Base-by-base conservation (phyloP, 1,140 invertebrate genomes). In the Trialeurodes vaporariorum region DNA sequence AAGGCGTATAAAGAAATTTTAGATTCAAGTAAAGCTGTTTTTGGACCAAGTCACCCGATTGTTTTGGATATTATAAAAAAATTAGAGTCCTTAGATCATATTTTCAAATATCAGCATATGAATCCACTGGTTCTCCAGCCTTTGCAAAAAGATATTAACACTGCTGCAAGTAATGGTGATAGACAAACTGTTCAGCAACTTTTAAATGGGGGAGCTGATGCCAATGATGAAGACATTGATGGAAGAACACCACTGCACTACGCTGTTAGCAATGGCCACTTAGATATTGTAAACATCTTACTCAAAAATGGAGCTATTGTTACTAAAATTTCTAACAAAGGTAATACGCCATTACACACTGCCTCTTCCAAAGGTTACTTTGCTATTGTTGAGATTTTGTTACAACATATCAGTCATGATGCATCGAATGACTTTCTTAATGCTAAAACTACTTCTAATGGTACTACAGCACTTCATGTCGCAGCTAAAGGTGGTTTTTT, bases 211-310 rank as follows among this genome's bases (percentile, higher is more conserved):
- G 69, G 68, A 58, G 59, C 61, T 12, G 65, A 69, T 58, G 25
- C 59, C 59, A 65, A 66, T 66, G n/a, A 25, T 0, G 21, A 63
- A n/a, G 60, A 58, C 13, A 25, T 2, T 25, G 13, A 60, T 25
- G 60, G 67, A 22, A 21, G 59, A 22, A 25, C 63, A 1, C 67
- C 66, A 9, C 27, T 64, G 24, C 63, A 64, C 27, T 34, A 34
- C 34, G 25, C 63, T 5, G n/a, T 49, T 2, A 21, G 23, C 2
- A n/a, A 64, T 12, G 34, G 34, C 94, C 75, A 86, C 94, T 71
- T 87, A 93, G 74, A 87, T 88, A 69, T 67, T 25, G 65, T 67
- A 1, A 61, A 67, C 1, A 25, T 25, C 26, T 59, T 67, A n/a
- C 1, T 67, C 11, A 59, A 60, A 9, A 25, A 60, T 23, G 61